Base-by-base conservation (phyloP, 2,113 vertebrate species). In the Muntiacus reevesi region DNA sequence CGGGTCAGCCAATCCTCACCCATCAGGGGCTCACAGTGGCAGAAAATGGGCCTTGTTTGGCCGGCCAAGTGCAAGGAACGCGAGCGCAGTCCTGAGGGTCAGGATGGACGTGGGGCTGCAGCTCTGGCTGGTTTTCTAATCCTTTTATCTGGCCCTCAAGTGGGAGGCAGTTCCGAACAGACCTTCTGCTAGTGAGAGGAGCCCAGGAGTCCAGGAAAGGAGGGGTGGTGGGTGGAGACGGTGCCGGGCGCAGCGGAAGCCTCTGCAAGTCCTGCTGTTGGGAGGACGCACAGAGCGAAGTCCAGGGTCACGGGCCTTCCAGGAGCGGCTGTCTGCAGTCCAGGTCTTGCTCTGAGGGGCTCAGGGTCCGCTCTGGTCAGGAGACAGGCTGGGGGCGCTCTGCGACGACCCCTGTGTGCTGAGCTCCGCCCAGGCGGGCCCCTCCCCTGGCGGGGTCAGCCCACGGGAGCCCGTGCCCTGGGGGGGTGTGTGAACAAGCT, bases 391-490 rank as follows among this genome's bases (percentile, higher is more conserved):
- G 9, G n/a, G n/a, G 67, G n/a, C 12, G 9, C n/a, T 36, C n/a
- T 5, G 19, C 0, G n/a, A 5, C 21, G 10, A 40, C 36, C 10
- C 6, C 19, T 2, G n/a, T 40, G n/a, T 11, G n/a, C 67, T 12
- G n/a, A 74, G 36, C 67, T 30, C 21, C 0, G 21, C 36, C 71
- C 71, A 74, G 36, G 25, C 1, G 5, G 19, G 67, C 21, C 36
- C 36, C 67, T 40, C n/a, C 21, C 71, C 36, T 25, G 36, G 67
- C 5, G 23, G 36, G 67, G 2, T 71, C 64, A 21, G 64, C 52
- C 52, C 16, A 54, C 52, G 4, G 21, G 64, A 36, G n/a, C 64
- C n/a, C 36, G 6, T 13, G 36, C 36, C 67, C 36, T 11, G 19
- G 67, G 67, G 67, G 10, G 67, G 5, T 2, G 2, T 40, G 19